These are phyloP conservation scores for Paramacrobiotus metropolitanus DNA, from an alignment of 1,140 invertebrate genomes.

Conservation along the genomic window DNA sequence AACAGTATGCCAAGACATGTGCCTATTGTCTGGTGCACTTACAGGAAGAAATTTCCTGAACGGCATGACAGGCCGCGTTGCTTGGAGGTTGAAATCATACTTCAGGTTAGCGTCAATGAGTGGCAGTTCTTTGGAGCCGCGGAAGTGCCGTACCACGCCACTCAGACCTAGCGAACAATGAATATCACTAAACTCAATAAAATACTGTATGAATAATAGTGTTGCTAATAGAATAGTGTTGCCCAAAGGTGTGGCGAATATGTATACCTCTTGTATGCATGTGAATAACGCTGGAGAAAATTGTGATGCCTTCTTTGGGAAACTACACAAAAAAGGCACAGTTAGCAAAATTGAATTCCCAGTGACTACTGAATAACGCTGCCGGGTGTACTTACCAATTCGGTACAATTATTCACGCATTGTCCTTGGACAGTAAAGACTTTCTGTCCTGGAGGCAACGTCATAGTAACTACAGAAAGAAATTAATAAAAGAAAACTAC, in stretches of 20 bases:
- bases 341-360: not conserved
- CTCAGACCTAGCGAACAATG: not conserved
- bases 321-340: not conserved
- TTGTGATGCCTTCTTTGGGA: not conserved
- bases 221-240: not conserved
- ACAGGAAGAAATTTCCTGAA: not conserved
- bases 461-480: not conserved
- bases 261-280: not conserved
- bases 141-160: not conserved
- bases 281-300: not conserved
- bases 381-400: not conserved
- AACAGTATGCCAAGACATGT: not conserved
- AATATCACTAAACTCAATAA: not conserved
- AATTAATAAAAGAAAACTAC: not conserved
- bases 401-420: not conserved
- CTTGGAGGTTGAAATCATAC: not conserved
- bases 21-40: not conserved
- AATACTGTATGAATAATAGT: not conserved
- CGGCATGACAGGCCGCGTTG: not conserved
- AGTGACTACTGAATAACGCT: not conserved
- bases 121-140: not conserved
- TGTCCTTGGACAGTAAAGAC: not conserved
- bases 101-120: not conserved
- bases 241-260: not conserved
- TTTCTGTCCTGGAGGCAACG: not conserved